Conservation (phyloP, 2,113 vertebrate species). For the Neotragus moschatus region DNA sequence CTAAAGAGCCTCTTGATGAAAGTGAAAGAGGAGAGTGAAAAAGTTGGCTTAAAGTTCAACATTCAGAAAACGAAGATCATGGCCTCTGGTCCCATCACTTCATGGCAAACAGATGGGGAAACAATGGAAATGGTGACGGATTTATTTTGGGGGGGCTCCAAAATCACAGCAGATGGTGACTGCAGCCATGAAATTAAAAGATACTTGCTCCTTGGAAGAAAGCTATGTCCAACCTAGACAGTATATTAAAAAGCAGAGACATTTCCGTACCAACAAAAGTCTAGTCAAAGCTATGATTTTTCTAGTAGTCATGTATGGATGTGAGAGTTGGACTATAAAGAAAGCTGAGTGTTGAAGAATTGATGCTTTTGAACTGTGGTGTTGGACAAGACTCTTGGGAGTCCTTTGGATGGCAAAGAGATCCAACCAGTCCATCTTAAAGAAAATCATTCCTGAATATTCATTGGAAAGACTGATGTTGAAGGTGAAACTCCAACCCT, state of each 20-base stretch:
- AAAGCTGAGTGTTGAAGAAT: neutral
- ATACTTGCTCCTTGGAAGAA: neutral
- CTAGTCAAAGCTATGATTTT: neutral
- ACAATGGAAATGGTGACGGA: neutral
- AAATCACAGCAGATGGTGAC: neutral
- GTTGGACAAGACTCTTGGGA: neutral
- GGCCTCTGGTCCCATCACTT: neutral
- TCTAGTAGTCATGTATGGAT: neutral
- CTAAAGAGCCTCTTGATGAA: neutral
- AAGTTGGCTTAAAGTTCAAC: neutral
- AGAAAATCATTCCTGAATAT: neutral
- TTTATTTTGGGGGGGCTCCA: neutral
- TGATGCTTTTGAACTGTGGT: neutral
- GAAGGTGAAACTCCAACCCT: neutral
- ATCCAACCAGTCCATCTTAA: neutral
- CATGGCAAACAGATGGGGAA: neutral
- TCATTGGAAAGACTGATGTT: neutral
- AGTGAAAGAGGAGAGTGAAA: neutral
- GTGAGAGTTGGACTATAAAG: neutral
- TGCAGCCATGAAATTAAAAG: neutral
- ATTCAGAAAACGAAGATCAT: neutral
- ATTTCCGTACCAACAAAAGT: neutral
- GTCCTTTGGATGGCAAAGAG: neutral
- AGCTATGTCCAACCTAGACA: neutral
- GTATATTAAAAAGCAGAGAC: neutral